phyloP scores from a whole-genome alignment of 2,113 vertebrate species.

The Carassius gibelio region DNA sequence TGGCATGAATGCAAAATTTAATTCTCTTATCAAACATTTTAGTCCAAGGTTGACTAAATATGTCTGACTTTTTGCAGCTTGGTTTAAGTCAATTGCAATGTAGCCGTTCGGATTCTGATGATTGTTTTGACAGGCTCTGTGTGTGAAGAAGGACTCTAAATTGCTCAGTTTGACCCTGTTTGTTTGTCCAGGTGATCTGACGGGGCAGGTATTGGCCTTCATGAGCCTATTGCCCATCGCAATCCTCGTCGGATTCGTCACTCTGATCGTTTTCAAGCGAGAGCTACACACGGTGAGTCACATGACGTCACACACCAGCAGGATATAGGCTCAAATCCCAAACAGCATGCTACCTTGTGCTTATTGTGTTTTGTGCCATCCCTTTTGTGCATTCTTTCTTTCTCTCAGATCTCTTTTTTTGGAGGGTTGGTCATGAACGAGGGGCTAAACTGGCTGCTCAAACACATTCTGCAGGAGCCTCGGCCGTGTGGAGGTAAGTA shows the following conservation, averaged over 20 bases:
- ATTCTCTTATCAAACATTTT: not conserved
- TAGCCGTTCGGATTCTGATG: not conserved
- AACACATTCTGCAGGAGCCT: constrained; percentile 91
- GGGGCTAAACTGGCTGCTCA: constrained; percentile 90
- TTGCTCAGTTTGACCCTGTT: not conserved
- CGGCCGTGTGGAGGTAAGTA: constrained; percentile 89
- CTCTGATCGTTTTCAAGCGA: constrained; percentile 97
- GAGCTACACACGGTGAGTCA: constrained; percentile 95
- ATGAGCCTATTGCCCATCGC: constrained; percentile 90
- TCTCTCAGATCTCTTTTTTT: constrained; percentile 64
- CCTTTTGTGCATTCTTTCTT: too few relatives aligned
- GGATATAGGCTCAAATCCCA: not conserved
- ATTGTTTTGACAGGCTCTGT: not conserved
- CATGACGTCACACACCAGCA: not conserved
- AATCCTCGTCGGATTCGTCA: constrained; percentile 91
- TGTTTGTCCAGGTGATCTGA: constrained; percentile 84
- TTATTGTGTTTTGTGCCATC: not conserved
- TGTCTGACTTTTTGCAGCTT: not conserved
- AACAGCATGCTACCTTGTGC: not conserved
- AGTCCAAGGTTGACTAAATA: not conserved
- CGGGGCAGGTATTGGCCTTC: constrained; percentile 90
- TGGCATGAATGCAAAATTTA: too few relatives aligned
- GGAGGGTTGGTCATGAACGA: constrained; percentile 78
- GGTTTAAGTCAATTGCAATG: not conserved
- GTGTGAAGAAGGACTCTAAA: not conserved